These are phyloP conservation scores for Osmoderma eremita DNA, from an alignment of 2,888 invertebrate species.

Conservation along the genomic window DNA sequence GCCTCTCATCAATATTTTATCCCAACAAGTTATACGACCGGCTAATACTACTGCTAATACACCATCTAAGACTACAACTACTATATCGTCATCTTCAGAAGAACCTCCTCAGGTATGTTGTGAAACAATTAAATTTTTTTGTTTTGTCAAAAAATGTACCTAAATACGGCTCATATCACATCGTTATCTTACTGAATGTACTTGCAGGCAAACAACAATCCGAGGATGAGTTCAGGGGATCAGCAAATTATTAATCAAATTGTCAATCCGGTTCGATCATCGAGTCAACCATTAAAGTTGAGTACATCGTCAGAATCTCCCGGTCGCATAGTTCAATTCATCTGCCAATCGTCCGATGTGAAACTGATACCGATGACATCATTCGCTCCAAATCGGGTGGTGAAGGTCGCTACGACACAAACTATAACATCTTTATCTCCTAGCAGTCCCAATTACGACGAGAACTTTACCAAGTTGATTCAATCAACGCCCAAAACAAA, in stretches of 20 bases:
- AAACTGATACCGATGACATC: constrained; percentile 69
- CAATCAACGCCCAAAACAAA: constrained; percentile 59
- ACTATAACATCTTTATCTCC: constrained; percentile 49
- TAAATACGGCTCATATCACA: no score
- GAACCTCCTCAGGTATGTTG: constrained; percentile 53
- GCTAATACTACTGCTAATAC: constrained; percentile 49
- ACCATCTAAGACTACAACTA: constrained; percentile 51
- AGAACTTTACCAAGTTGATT: constrained; percentile 69
- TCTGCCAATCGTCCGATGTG: constrained; percentile 72
- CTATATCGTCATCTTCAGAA: constrained; percentile 42
- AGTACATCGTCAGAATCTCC: constrained; percentile 50
- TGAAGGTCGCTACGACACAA: constrained; percentile 60
- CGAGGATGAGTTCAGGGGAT: constrained; percentile 45
- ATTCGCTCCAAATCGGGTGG: constrained; percentile 68
- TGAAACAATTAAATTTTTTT: no score
- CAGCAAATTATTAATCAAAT: constrained; percentile 50
- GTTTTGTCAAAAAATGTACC: neutral
- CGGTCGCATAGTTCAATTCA: constrained; percentile 68
- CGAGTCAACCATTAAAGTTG: constrained; percentile 47
- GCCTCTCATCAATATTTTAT: constrained; percentile 61
- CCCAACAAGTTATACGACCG: constrained; percentile 61
- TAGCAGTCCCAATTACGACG: constrained; percentile 66
- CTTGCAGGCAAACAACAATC: constrained; percentile 48
- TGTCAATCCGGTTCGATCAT: constrained; percentile 50
- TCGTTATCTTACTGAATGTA: constrained; percentile 32